These are phyloP conservation scores for Kryptolebias marmoratus DNA, from an alignment of 2,113 vertebrate genomes.

Conservation along the genomic window DNA sequence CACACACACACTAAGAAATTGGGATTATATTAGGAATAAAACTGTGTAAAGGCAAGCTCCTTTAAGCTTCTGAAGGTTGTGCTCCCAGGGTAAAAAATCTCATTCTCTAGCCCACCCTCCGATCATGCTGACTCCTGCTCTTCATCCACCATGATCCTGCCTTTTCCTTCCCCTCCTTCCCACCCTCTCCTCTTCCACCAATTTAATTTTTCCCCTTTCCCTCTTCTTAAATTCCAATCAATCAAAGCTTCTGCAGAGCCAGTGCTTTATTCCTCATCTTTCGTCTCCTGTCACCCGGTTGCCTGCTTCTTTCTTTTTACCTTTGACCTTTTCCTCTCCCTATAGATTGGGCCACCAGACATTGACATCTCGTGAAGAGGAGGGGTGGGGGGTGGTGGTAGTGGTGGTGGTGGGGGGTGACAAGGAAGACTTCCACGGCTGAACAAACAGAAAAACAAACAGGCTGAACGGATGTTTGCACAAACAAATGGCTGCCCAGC, in stretches of 20 bases:
- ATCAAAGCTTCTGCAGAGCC: conserved; percentile 58
- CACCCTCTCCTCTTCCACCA: conserved; percentile 10
- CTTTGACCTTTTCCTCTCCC: conserved; percentile 65
- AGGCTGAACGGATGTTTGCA: conserved; percentile 66
- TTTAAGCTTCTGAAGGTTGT: conserved; percentile 64
- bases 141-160: conserved; percentile 47
- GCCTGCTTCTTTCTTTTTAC: conserved; percentile 27
- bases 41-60: conserved; percentile 60
- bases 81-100: conserved; percentile 66
- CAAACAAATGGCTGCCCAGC: conserved; percentile 55
- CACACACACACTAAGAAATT: conserved; percentile 24
- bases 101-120: conserved; percentile 50
- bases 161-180: not conserved
- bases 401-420: not conserved
- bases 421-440: conserved; percentile 17
- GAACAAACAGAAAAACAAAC: conserved; percentile 56
- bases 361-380: conserved; percentile 13
- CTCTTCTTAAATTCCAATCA: conserved; percentile 67
- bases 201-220: conserved; percentile 41
- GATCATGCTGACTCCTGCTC: conserved; percentile 61
- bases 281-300: conserved; percentile 41
- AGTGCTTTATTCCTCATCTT: conserved; percentile 53
- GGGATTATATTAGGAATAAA: conserved; percentile 67
- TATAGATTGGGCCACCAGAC: conserved; percentile 41
- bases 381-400: not conserved